Evolutionary conservation across 2,113 vertebrate genomes (phyloP).

Genomic region (Himantopus leucocephalus): DNA sequence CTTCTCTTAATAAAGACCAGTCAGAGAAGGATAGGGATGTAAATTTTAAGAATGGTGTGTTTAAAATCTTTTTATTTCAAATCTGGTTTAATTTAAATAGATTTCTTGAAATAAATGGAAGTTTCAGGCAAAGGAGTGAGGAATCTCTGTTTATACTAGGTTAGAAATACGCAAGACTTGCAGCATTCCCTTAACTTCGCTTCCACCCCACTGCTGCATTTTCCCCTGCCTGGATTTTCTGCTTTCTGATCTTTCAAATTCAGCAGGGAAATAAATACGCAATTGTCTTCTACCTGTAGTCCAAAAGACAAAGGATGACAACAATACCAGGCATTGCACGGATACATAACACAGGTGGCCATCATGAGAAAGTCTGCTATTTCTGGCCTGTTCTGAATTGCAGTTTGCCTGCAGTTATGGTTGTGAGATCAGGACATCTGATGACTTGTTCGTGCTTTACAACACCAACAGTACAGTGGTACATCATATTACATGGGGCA

Average conservation of each 20-base stretch:
- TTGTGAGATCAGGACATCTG: background rate
- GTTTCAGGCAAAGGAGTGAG: background rate
- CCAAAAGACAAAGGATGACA: background rate
- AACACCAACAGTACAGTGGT: background rate
- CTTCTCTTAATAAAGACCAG: background rate
- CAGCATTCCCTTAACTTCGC: background rate
- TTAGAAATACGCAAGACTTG: background rate
- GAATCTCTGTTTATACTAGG: background rate
- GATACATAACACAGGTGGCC: rapidly evolving
- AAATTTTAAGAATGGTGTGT: background rate
- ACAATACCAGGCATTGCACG: background rate
- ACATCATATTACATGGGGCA: rapidly evolving
- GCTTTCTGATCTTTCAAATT: background rate
- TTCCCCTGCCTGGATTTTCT: background rate
- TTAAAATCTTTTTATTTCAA: background rate
- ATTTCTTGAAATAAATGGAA: background rate
- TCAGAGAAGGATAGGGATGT: background rate
- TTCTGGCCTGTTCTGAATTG: background rate
- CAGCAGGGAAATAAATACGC: background rate
- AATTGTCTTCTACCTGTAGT: background rate
- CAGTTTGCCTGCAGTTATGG: background rate
- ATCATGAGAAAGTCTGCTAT: background rate
- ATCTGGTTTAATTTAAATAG: background rate
- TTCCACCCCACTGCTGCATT: background rate
- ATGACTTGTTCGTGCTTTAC: rapidly evolving